Percentiles rank a stretch among this genome's conserved stretches.
These are phyloP conservation scores for Nycticorax nycticorax DNA, from an alignment of 2,113 vertebrate genomes.

Conservation along the genomic window DNA sequence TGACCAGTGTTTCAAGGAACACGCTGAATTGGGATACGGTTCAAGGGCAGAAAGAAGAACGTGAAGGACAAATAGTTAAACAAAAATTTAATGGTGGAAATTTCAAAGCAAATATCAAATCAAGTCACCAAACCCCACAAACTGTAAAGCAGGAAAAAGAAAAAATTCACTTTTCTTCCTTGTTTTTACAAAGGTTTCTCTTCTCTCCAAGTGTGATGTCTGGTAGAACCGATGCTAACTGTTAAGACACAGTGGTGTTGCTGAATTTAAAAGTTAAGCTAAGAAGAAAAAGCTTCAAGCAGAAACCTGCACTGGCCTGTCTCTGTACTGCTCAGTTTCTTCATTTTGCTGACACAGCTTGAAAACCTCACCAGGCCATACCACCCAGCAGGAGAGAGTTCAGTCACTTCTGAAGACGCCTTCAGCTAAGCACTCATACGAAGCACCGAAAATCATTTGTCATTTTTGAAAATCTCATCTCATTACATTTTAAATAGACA, in stretches of 20 bases:
- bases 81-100: neutral
- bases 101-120: neutral
- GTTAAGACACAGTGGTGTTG: fast-evolving
- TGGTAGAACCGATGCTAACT: neutral
- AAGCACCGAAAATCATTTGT: neutral
- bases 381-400: neutral
- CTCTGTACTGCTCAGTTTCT: neutral
- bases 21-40: neutral
- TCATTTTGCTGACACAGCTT: neutral
- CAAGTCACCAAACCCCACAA: neutral
- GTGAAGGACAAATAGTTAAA: neutral
- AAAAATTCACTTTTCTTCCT: neutral
- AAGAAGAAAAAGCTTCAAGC: neutral
- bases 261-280: neutral
- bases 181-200: neutral
- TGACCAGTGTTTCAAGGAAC: neutral
- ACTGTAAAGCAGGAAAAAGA: neutral
- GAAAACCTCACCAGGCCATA: neutral
- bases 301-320: neutral
- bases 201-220: neutral
- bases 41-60: neutral
- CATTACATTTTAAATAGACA: conserved; percentile 24
- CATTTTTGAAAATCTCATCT: conserved; percentile 27
- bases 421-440: neutral
- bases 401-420: neutral